A percentile compares a stretch with the other conserved stretches of the same genome.
phyloP scores from a whole-genome alignment of 2,113 vertebrate genomes.

The Psilopsiagon aurifrons region DNA sequence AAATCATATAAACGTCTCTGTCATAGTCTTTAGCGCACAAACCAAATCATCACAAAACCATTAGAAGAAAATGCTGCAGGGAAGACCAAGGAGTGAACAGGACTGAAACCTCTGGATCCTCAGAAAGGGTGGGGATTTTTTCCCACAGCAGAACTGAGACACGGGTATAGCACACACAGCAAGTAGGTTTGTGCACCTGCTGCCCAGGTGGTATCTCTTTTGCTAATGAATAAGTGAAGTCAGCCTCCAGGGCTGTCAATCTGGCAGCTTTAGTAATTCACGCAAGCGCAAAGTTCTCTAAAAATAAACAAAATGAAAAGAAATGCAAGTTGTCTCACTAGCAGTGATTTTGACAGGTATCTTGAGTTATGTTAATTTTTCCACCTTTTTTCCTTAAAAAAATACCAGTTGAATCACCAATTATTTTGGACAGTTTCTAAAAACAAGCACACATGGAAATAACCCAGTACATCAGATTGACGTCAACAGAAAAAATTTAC shows the following conservation, averaged over 20 bases:
- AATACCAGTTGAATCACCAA: background rate
- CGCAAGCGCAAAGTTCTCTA: background rate
- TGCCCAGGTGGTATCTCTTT: background rate
- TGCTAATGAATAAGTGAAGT: slow-evolving; percentile 21
- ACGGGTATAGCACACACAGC: background rate
- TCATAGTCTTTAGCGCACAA: background rate
- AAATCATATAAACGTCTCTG: slow-evolving; percentile 1
- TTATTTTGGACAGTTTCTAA: slow-evolving; percentile 8
- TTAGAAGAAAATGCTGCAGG: slow-evolving; percentile 8
- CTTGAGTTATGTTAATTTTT: slow-evolving; percentile 2
- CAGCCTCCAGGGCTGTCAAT: slow-evolving; percentile 44
- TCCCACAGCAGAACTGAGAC: background rate
- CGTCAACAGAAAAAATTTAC: background rate
- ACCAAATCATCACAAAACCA: background rate
- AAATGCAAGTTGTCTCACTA: background rate
- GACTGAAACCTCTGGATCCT: background rate
- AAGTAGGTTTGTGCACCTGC: background rate
- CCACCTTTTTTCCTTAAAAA: background rate
- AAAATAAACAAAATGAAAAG: slow-evolving; percentile 33
- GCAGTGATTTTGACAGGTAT: slow-evolving; percentile 12
- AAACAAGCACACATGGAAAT: background rate
- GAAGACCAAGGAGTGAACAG: background rate
- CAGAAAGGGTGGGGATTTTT: accelerated
- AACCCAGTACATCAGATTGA: background rate
- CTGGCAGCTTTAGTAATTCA: background rate